Percentiles rank a stretch among this genome's conserved stretches.
Conservation (phyloP, 2,888 invertebrate genomes). For the Polymixis lichenea region DNA sequence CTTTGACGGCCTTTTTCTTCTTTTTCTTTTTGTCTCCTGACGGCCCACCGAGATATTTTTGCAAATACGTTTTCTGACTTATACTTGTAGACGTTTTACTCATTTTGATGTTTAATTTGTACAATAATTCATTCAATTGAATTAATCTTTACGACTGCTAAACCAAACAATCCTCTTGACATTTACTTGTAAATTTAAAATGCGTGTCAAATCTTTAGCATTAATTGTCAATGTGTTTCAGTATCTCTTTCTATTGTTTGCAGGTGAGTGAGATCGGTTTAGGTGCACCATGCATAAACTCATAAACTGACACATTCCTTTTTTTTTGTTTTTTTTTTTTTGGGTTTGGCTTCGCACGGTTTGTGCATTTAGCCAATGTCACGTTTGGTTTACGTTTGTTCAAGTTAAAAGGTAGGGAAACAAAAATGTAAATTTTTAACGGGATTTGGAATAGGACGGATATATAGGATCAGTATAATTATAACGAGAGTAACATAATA, state of each 20-base stretch:
- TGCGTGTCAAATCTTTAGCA: conserved; percentile 6
- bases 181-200: background rate
- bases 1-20: conserved; percentile 88
- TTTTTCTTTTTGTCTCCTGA: conserved; percentile 92
- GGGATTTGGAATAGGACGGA: too few relatives aligned
- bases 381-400: too few relatives aligned
- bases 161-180: conserved; percentile 22
- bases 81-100: conserved; percentile 86
- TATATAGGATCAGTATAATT: too few relatives aligned
- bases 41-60: conserved; percentile 93
- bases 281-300: background rate
- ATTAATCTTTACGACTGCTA: background rate
- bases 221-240: background rate
- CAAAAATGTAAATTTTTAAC: too few relatives aligned
- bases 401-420: too few relatives aligned
- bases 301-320: too few relatives aligned
- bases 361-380: too few relatives aligned
- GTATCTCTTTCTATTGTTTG: conserved; percentile 27
- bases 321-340: too few relatives aligned
- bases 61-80: conserved; percentile 94
- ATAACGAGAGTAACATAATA: too few relatives aligned
- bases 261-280: background rate
- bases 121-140: background rate
- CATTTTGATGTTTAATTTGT: background rate
- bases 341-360: too few relatives aligned